phyloP scores from a whole-genome alignment of 2,888 invertebrate species.

The Lepidocyrtoides sp. region DNA sequence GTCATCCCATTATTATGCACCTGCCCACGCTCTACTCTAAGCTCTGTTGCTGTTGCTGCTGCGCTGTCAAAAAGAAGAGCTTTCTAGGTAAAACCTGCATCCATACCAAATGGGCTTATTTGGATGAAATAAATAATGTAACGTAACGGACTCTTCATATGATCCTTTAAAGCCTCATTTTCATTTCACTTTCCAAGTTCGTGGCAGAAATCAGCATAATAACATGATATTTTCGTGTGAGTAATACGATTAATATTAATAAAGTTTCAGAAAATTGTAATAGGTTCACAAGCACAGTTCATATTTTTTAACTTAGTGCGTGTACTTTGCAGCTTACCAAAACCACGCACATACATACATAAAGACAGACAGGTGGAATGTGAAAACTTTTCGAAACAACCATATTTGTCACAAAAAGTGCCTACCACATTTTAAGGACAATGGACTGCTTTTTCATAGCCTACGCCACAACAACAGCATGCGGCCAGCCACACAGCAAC shows the following conservation, averaged over 20 bases:
- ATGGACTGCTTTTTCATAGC: background rate
- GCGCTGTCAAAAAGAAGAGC: conserved; percentile 17
- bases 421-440: background rate
- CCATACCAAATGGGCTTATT: conserved; percentile 46
- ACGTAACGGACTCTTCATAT: background rate
- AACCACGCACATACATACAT: background rate
- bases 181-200: conserved; percentile 71
- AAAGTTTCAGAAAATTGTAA: conserved; percentile 8
- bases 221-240: background rate
- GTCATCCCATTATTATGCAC: conserved; percentile 48
- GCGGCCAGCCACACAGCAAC: background rate
- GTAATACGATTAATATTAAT: conserved; percentile 51
- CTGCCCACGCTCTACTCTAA: conserved; percentile 58
- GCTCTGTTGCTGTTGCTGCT: background rate
- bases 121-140: conserved; percentile 28
- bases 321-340: background rate
- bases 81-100: conserved; percentile 27
- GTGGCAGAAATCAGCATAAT: conserved; percentile 54
- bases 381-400: conserved; percentile 17
- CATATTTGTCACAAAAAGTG: conserved; percentile 31
- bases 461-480: background rate
- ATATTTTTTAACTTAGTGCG: background rate
- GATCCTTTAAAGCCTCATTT: background rate
- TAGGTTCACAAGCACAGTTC: background rate
- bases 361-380: conserved; percentile 20